Evolutionary conservation across 92 coral and sea anemone species (phyloP).

Genomic region (Epizoanthus ramosus): DNA sequence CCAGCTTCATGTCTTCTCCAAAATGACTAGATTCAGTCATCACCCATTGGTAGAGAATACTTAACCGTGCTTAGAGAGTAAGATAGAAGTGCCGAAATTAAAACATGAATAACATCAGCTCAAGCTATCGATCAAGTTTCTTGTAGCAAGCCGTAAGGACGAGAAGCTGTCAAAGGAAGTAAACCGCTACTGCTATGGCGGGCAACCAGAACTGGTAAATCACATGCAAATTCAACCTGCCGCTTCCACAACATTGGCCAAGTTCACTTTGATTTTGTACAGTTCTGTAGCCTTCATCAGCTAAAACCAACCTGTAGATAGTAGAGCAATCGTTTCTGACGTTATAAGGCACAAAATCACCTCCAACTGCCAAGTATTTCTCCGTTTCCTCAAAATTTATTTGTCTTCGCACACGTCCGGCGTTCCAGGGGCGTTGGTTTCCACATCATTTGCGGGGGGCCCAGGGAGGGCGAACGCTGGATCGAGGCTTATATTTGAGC

Average conservation of each 20-base stretch:
- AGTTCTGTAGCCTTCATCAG: neutral
- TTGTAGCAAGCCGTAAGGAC: neutral
- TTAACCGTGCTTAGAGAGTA: neutral
- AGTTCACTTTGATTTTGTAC: conserved; percentile 2
- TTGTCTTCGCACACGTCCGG: conserved; percentile 75
- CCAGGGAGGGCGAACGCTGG: conserved; percentile 71
- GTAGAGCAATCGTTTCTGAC: conserved; percentile 6
- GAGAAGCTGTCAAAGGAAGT: conserved; percentile 32
- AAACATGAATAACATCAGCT: neutral
- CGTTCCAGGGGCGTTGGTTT: conserved; percentile 97
- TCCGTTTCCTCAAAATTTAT: conserved; percentile 51
- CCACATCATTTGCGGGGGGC: conserved; percentile 80
- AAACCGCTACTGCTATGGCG: neutral
- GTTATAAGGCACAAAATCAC: conserved; percentile 10
- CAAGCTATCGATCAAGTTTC: neutral
- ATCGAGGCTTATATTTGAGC: conserved; percentile 58
- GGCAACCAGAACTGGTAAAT: conserved; percentile 19
- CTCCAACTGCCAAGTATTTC: conserved; percentile 32
- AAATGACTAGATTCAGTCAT: neutral
- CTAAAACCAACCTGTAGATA: conserved; percentile 25
- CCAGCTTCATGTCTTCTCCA: neutral
- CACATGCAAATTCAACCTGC: conserved; percentile 40
- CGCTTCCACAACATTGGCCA: conserved; percentile 20
- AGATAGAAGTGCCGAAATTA: neutral
- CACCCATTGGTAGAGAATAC: neutral